Base-by-base conservation (phyloP, 2,113 vertebrate species). In the Glaucidium brasilianum region DNA sequence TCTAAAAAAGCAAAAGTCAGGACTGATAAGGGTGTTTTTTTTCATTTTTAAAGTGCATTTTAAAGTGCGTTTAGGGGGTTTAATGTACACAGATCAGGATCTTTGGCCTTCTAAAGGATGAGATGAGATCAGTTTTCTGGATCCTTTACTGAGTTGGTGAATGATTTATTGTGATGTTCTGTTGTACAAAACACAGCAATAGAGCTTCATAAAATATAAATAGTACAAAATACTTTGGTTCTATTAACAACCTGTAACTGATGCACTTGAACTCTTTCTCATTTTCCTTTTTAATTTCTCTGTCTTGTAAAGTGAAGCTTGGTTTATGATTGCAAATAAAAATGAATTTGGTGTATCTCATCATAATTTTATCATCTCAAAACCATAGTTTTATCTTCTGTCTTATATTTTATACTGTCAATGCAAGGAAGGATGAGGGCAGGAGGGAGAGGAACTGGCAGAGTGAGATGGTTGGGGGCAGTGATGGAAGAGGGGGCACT, bases 161-260 rank as follows among this genome's bases (percentile, higher is more conserved):
- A 98, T 98, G 97, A 97, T 98, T 98, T 98, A 98, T 97, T 96
- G 94, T 91, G 92, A 97, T 90, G 62, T 82, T 96, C 63, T 96
- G 86, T 97, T 98, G 97, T 97, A 97, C 97, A 97, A 97, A 98
- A 96, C 90, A 85, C 91, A 95, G 96, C 92, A 97, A 84, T 60
- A 97, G 93, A 16, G 66, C 97, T 97, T 97, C 98, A 98, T 98
- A 97, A 98, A 98, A 98, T 97, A 98, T 98, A 97, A 97, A 98
- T 98, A 97, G 47, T 74, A 74, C 93, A 92, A 98, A 98, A 98
- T 96, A 97, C 82, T 94, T 97, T 78, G 75, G 41, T 94, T 94
- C 94, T 97, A 96, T 97, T 97, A 97, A 97, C 91, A 96, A 95
- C 64, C 94, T 97, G 90, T 93, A 97, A 95, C 96, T 95, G 96